A percentile compares a stretch with the other conserved stretches of the same genome.
Evolutionary conservation across 2,888 invertebrate species (phyloP).

Genomic region (Xylocampa areola): DNA sequence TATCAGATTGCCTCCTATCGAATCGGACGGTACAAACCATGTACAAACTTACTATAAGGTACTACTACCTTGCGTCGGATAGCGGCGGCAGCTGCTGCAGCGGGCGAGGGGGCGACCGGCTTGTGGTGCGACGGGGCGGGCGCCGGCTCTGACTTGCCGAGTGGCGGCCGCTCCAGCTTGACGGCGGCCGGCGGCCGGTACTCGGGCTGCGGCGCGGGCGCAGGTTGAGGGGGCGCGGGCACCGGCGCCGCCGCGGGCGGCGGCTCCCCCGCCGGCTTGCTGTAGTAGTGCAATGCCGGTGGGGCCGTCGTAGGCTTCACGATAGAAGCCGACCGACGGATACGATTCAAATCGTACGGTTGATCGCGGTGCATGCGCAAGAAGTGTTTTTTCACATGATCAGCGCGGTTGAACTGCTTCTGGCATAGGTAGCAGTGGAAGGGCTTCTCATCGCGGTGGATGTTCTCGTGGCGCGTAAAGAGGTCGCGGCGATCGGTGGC

Average conservation of each 20-base stretch:
- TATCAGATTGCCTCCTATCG: too few relatives aligned
- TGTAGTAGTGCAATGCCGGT: slow-evolving; percentile 70
- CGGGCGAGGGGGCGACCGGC: slow-evolving; percentile 51
- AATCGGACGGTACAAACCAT: too few relatives aligned
- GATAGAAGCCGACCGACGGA: slow-evolving; percentile 91
- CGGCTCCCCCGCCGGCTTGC: slow-evolving; percentile 84
- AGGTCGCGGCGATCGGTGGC: slow-evolving; percentile 97
- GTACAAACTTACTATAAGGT: slow-evolving; percentile 9
- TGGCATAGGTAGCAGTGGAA: slow-evolving; percentile 98
- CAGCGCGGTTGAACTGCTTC: slow-evolving; percentile 97
- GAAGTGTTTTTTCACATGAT: slow-evolving; percentile 98
- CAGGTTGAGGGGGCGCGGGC: slow-evolving; percentile 57
- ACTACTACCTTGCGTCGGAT: slow-evolving; percentile 65
- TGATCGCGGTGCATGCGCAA: slow-evolving; percentile 97
- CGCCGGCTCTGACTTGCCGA: slow-evolving; percentile 85
- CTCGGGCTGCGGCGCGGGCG: slow-evolving; percentile 51
- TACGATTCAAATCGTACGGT: slow-evolving; percentile 95
- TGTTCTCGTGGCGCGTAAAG: slow-evolving; percentile 97
- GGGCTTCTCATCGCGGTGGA: slow-evolving; percentile 97
- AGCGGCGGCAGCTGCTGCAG: slow-evolving; percentile 43
- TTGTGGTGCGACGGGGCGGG: slow-evolving; percentile 53
- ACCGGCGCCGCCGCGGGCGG: slow-evolving; percentile 72
- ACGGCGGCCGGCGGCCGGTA: slow-evolving; percentile 65
- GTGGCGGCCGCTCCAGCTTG: slow-evolving; percentile 81
- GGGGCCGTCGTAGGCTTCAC: slow-evolving; percentile 81